These are phyloP conservation scores for Penaeus chinensis DNA, from an alignment of 1,140 invertebrate genomes.

Conservation along the genomic window DNA sequence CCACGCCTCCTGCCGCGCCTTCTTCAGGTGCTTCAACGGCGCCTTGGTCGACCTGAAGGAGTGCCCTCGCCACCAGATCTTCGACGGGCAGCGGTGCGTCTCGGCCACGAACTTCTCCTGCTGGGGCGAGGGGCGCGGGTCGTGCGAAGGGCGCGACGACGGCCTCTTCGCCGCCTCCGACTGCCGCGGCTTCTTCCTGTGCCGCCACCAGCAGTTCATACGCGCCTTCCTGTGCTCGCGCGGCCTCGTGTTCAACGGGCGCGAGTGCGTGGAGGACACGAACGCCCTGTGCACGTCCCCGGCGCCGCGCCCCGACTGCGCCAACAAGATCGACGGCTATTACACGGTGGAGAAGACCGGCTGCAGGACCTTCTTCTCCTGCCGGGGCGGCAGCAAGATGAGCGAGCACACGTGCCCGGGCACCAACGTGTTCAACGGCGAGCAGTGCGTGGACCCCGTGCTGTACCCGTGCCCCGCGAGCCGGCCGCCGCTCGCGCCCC, in stretches of 20 bases:
- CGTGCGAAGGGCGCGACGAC: constrained; percentile 66
- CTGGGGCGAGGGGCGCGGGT: constrained; percentile 65
- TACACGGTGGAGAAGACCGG: constrained; percentile 63
- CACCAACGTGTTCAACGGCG: constrained; percentile 71
- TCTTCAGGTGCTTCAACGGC: constrained; percentile 66
- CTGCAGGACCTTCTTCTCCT: constrained; percentile 64
- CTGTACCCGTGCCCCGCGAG: constrained; percentile 69
- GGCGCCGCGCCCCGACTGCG: constrained; percentile 56
- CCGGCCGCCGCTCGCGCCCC: not conserved
- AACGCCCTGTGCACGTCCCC: constrained; percentile 53
- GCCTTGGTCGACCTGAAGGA: constrained; percentile 65
- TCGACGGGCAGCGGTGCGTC: constrained; percentile 69
- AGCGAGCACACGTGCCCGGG: constrained; percentile 63
- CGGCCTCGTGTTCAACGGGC: constrained; percentile 67
- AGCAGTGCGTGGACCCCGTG: constrained; percentile 70
- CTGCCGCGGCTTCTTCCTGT: constrained; percentile 73
- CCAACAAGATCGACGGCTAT: constrained; percentile 63
- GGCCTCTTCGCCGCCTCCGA: constrained; percentile 73
- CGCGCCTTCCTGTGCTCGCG: constrained; percentile 66
- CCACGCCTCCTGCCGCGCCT: constrained; percentile 66
- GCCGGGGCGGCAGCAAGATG: constrained; percentile 57
- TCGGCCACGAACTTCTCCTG: constrained; percentile 67
- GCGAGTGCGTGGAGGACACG: constrained; percentile 65
- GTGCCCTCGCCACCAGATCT: constrained; percentile 70
- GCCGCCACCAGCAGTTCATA: constrained; percentile 68